Base-by-base conservation (phyloP, 2,113 vertebrate species). In the Tringa solitaria region DNA sequence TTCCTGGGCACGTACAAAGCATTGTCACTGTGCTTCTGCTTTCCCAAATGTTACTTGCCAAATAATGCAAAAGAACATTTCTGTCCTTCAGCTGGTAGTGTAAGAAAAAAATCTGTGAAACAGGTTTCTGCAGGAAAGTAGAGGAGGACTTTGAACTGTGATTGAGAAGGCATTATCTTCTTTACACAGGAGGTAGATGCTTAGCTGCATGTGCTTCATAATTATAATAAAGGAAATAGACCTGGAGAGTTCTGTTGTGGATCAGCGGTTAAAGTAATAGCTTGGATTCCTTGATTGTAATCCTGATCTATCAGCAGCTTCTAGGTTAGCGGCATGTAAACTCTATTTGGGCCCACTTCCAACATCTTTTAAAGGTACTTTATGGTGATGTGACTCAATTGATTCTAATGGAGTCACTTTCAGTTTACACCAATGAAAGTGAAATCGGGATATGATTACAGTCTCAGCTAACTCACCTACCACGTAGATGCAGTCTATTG, bases 351-450 rank as follows among this genome's bases (percentile, higher is more conserved):
- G 45, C 33, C 9, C 8, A 82, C 41, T 87, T 79, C 73, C 61
- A 89, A 30, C 20, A n/a, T 68, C 65, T 77, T 94, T 90, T 86
- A 89, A 70, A 90, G 56, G 43, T 4, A 0, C 2, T 94, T 96
- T 87, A 75, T 6, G 6, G 61, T 78, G 61, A 53, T 57, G 76
- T 57, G 92, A 82, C 48, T 94, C 43, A 78, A 77, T 77, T 95
- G 83, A 90, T 84, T 94, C 45, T 89, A 95, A 86, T 37, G 13
- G 88, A 93, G 57, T 90, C 80, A 64, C 90, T 94, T 93, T 94
- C 73, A 75, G 28, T 93, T 91, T 75, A n/a, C 0, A 0, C 75
- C 88, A 92, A 48, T 84, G 86, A 30, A 78, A 92, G 39, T 76
- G 69, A 94, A 95, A 73, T 82, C 0, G 1, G 76, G n/a, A 61